Base-by-base conservation (phyloP, 2,797 vertebrate species). In the Cryptoprocta ferox region DNA sequence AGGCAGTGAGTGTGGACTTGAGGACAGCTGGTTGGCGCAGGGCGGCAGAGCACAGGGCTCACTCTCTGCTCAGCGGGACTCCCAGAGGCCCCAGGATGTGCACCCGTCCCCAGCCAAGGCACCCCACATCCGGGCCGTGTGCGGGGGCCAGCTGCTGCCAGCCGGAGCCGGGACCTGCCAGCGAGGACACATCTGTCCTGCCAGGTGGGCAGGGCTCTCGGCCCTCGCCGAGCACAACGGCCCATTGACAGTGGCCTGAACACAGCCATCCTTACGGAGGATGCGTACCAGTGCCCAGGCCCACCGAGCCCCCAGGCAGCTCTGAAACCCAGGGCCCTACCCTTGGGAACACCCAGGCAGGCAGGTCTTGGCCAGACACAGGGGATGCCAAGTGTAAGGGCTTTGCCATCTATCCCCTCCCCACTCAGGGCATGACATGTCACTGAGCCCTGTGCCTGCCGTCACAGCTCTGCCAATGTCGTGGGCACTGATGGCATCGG, bases 341-440 rank as follows among this genome's bases (percentile, higher is more conserved):
- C 21, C 35, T 26, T 0, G 0, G 53, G 42, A 19, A 30, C 35
- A 4, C 26, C 30, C 61, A 35, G n/a, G 32, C 30, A 39, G 24
- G 4, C 3, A 0, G 56, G 6, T 28, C 14, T 87, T 18, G 2
- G 42, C 13, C 2, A 26, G 35, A 19, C n/a, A 3, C 9, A 0
- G 7, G 9, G 65, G 65, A 63, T 0, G 13, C 18, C 63, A 16
- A 63, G 75, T 10, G 8, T 3, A 21, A 5, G 48, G 21, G 35
- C 19, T 37, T 35, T 0, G 1, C 35, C 15, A 1, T 1, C 24
- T 6, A 37, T 59, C 10, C 19, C 11, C 13, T 3, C 1, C 32
- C 39, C 30, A 0, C 12, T 9, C 28, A 3, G 18, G 15, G 35
- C 0, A 1, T 18, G 37, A 26, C 28, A 0, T 26, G 0, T 7